Base-by-base conservation (phyloP, 1,140 invertebrate genomes). In the Musca vetustissima region DNA sequence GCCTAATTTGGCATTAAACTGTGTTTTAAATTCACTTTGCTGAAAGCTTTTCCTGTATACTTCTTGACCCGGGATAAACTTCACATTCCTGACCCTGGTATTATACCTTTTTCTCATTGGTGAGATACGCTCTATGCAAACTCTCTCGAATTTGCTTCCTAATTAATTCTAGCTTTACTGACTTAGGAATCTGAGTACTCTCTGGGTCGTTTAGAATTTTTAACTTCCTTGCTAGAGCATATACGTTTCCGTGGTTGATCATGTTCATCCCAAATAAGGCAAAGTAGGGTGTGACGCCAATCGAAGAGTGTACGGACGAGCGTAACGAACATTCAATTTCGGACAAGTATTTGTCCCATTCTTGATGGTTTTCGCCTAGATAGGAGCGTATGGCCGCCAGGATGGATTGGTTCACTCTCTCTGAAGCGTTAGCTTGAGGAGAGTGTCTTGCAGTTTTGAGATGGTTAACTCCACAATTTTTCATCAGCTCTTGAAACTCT, bases 341-440 rank as follows among this genome's bases (percentile, higher is more conserved):
- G 48, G 48, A 50, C 48, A 50, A 50, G 17, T 50, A 50, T 50
- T 50, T 50, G 48, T 50, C 15, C 48, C 48, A 50, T 15, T 50
- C 48, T 9, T 13, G 14, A 50, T 50, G 48, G 15, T 50, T 4
- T n/a, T n/a, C n/a, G n/a, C n/a, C n/a, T n/a, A n/a, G n/a, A n/a
- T n/a, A n/a, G n/a, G n/a, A n/a, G n/a, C n/a, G n/a, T n/a, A n/a
- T n/a, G n/a, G n/a, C n/a, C n/a, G n/a, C n/a, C n/a, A n/a, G n/a
- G n/a, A n/a, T n/a, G n/a, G n/a, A n/a, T n/a, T n/a, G n/a, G n/a
- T n/a, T n/a, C n/a, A n/a, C n/a, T n/a, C n/a, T n/a, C n/a, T n/a
- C n/a, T n/a, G n/a, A n/a, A n/a, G n/a, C n/a, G n/a, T n/a, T n/a
- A n/a, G n/a, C n/a, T n/a, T n/a, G n/a, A n/a, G n/a, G n/a, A n/a